A percentile compares a stretch with the other conserved stretches of the same genome.
Conservation (phyloP, 1,140 invertebrate genomes). For the Brachionus paranguensis region DNA sequence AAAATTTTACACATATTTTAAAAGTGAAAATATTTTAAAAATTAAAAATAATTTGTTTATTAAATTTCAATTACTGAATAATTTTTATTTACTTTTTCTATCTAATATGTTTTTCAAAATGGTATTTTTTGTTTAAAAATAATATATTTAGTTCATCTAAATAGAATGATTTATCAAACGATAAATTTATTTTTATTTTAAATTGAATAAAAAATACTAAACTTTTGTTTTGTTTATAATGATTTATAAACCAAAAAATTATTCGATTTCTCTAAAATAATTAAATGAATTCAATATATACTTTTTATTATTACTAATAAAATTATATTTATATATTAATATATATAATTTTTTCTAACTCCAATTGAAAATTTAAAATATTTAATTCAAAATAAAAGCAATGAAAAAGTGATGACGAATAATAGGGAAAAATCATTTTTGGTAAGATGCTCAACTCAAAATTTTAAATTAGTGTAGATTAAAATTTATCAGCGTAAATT, state of each 20-base stretch:
- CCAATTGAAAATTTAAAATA: not conserved
- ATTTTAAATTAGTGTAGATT: not conserved
- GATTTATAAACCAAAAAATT: not conserved
- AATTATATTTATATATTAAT: not conserved
- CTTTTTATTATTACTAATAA: not conserved
- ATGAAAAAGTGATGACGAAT: not conserved
- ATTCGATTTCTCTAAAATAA: not conserved
- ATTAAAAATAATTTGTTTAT: too few species aligned
- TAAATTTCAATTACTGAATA: too few species aligned
- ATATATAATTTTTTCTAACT: not conserved
- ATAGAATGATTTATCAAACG: too few species aligned
- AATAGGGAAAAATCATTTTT: not conserved
- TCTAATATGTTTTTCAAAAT: too few species aligned
- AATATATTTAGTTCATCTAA: too few species aligned
- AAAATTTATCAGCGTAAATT: not conserved
- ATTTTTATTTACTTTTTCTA: too few species aligned
- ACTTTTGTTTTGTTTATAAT: slow-evolving; percentile 4
- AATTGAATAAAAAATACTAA: not conserved
- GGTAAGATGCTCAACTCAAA: not conserved
- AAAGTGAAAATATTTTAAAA: too few species aligned
- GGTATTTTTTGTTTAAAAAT: too few species aligned
- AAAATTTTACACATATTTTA: too few species aligned
- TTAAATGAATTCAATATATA: not conserved
- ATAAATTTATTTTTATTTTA: not conserved
- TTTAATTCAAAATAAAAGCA: not conserved